Evolutionary conservation across 2,888 invertebrate species (phyloP).

Genomic region (Portevinia maculata): DNA sequence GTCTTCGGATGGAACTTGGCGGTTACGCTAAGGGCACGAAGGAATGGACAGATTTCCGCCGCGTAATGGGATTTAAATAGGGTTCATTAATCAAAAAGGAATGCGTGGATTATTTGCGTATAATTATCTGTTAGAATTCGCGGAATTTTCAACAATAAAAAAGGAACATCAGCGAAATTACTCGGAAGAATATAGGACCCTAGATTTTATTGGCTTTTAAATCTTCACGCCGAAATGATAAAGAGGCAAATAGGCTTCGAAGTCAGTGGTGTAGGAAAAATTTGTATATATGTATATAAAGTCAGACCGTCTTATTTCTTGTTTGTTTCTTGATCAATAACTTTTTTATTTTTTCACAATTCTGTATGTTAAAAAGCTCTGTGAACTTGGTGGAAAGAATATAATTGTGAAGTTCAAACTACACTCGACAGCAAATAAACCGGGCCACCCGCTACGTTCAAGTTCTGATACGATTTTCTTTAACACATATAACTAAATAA

Average conservation of each 20-base stretch:
- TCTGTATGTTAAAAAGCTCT: too few relatives aligned
- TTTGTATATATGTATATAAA: too few relatives aligned
- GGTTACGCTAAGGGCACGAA: neutral
- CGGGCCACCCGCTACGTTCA: too few relatives aligned
- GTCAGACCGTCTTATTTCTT: too few relatives aligned
- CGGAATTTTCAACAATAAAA: slow-evolving; percentile 30
- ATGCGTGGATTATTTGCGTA: slow-evolving; percentile 55
- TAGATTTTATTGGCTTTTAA: slow-evolving; percentile 41
- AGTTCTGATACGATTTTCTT: too few relatives aligned
- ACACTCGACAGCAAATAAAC: too few relatives aligned
- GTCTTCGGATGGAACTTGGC: neutral
- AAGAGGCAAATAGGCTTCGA: slow-evolving; percentile 7
- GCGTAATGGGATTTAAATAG: slow-evolving; percentile 48
- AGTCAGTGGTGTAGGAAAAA: too few relatives aligned
- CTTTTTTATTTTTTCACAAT: too few relatives aligned
- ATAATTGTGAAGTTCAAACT: too few relatives aligned
- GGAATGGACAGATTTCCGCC: slow-evolving; percentile 15
- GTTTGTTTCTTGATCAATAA: too few relatives aligned
- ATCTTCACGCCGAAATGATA: neutral
- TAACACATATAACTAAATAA: too few relatives aligned
- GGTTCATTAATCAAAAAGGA: slow-evolving; percentile 55
- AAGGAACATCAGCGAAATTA: neutral
- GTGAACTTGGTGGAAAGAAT: too few relatives aligned
- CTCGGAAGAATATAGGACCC: slow-evolving; percentile 21
- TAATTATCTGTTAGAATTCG: slow-evolving; percentile 40